Conservation (phyloP, 2,888 invertebrate species). For the Blera fallax region DNA sequence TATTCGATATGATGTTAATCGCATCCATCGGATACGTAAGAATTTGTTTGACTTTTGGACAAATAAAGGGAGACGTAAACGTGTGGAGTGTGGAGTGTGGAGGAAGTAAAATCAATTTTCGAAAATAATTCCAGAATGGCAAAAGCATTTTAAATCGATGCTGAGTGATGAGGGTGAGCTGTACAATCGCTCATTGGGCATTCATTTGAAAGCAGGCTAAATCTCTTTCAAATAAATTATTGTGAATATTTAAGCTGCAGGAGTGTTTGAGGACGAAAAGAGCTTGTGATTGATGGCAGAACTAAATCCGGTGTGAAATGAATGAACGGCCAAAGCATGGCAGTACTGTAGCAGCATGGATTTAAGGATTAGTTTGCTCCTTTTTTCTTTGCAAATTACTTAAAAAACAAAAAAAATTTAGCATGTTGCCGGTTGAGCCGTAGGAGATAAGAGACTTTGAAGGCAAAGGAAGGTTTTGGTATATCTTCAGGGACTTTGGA, state of each 20-base stretch:
- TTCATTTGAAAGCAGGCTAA: neutral
- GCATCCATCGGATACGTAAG: neutral
- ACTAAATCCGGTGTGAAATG: neutral
- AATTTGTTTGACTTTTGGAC: neutral
- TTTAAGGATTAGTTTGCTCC: neutral
- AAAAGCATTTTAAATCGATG: neutral
- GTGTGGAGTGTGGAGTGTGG: neutral
- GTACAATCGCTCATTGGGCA: conserved; percentile 17
- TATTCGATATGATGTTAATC: neutral
- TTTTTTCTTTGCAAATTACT: neutral
- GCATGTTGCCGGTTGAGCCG: neutral
- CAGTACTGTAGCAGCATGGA: neutral
- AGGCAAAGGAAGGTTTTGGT: neutral
- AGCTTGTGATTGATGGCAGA: conserved; percentile 21
- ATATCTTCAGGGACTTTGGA: neutral
- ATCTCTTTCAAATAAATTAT: conserved; percentile 33
- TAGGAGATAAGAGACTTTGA: neutral
- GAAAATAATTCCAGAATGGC: neutral
- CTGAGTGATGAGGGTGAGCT: conserved; percentile 23
- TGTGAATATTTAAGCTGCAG: conserved; percentile 1
- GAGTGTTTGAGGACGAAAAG: neutral
- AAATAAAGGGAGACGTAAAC: too few relatives aligned
- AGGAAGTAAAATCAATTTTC: conserved; percentile 5
- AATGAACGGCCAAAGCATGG: neutral
- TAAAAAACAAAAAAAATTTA: neutral